Percentiles rank a stretch among this genome's conserved stretches.
These are phyloP conservation scores for Paracanthobrama guichenoti DNA, from an alignment of 2,113 vertebrate genomes.

Conservation along the genomic window DNA sequence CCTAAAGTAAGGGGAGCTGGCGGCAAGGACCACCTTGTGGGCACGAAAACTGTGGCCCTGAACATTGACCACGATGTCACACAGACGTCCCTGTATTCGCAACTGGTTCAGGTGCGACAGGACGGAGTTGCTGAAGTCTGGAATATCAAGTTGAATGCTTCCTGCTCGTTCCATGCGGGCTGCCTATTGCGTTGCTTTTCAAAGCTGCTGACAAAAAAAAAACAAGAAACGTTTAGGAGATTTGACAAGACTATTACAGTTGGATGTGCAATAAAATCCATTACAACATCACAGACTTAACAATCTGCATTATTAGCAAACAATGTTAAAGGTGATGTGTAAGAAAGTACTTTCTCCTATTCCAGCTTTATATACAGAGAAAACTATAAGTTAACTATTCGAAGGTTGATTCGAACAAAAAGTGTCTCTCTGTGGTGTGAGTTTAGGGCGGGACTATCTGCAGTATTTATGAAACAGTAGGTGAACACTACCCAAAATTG, in stretches of 20 bases:
- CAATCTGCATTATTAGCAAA: neutral
- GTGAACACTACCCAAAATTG: neutral
- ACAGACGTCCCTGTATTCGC: conserved; percentile 94
- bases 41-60: conserved; percentile 96
- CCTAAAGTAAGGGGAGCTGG: conserved; percentile 98
- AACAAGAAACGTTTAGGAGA: conserved; percentile 1
- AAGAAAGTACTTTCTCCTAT: neutral
- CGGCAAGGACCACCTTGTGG: conserved; percentile 97
- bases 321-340: neutral
- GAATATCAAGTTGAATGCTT: conserved; percentile 96
- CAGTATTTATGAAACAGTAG: neutral
- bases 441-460: neutral
- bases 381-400: neutral
- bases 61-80: conserved; percentile 96
- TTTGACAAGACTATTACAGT: neutral
- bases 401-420: neutral
- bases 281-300: no score
- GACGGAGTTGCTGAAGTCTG: conserved; percentile 98
- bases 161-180: conserved; percentile 92
- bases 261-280: neutral
- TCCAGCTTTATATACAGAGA: neutral
- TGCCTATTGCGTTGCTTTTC: conserved; percentile 46
- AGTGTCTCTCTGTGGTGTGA: neutral
- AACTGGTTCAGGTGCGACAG: conserved; percentile 95
- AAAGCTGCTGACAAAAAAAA: conserved; percentile 35